A percentile compares a stretch with the other conserved stretches of the same genome.
phyloP scores from a whole-genome alignment of 2,797 vertebrate species.

The Lutjanus campechanus region DNA sequence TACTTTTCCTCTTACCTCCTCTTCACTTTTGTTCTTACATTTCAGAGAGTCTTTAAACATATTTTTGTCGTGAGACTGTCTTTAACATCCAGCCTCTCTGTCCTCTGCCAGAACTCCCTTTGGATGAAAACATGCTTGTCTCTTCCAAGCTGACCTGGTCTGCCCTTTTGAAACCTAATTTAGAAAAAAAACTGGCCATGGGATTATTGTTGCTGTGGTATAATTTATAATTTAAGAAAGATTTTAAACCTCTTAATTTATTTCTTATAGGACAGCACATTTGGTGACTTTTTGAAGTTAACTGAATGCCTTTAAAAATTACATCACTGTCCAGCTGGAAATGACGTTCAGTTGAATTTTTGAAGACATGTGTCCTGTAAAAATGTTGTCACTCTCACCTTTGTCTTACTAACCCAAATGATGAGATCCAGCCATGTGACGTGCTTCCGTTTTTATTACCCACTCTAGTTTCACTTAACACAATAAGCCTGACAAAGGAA shows the following conservation, averaged over 20 bases:
- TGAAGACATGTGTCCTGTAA: not conserved
- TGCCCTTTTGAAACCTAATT: not conserved
- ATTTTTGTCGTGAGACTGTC: not conserved
- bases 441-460: not conserved
- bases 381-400: conserved; percentile 5
- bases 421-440: not conserved
- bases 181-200: not conserved
- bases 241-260: not conserved
- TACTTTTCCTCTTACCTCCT: not conserved
- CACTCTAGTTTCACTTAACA: not conserved
- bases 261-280: not conserved
- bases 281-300: not conserved
- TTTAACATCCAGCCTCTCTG: not conserved
- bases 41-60: not conserved
- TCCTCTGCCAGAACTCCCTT: not conserved
- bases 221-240: too few relatives aligned
- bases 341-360: too few relatives aligned
- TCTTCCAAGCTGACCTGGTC: not conserved
- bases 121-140: not conserved
- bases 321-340: not conserved
- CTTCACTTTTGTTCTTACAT: not conserved
- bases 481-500: not conserved
- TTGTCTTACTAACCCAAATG: conserved; percentile 39
- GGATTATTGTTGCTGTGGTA: not conserved
- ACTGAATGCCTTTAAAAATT: not conserved